Conservation (phyloP, 2,797 vertebrate species). For the Pyrocephalus nanus region DNA sequence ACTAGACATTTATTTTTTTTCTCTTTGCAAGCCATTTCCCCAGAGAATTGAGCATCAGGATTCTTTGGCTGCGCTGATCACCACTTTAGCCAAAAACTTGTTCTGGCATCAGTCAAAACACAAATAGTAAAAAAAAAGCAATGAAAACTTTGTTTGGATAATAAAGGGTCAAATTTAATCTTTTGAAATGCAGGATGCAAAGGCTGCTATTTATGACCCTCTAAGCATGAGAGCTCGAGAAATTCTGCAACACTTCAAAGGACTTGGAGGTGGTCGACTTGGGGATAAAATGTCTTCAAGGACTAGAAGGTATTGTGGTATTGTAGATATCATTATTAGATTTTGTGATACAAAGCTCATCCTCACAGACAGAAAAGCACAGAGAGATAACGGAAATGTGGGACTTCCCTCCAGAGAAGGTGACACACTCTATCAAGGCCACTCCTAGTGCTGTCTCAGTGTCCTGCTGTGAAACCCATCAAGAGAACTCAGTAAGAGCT, state of each 20-base stretch:
- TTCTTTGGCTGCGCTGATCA: neutral
- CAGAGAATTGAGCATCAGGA: neutral
- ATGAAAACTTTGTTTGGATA: neutral
- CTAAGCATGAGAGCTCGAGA: neutral
- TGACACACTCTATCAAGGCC: neutral
- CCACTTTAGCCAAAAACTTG: neutral
- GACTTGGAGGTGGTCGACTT: neutral
- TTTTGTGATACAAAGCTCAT: neutral
- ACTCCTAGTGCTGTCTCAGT: neutral
- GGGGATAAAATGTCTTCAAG: neutral
- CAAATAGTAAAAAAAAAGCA: neutral
- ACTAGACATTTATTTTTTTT: neutral
- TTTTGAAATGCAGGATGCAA: neutral
- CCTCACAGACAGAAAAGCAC: too few species aligned
- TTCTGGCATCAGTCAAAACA: neutral
- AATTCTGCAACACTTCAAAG: neutral
- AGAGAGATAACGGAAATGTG: neutral
- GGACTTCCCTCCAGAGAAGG: neutral
- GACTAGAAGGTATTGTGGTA: neutral
- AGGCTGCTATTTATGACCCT: neutral
- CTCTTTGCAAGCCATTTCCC: neutral
- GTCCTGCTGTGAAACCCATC: neutral
- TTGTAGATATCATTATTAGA: fast-evolving
- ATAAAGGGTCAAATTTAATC: neutral
- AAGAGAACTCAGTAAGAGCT: neutral